Base-by-base conservation (phyloP, 1,140 invertebrate genomes). In the Meloidogyne floridensis region DNA sequence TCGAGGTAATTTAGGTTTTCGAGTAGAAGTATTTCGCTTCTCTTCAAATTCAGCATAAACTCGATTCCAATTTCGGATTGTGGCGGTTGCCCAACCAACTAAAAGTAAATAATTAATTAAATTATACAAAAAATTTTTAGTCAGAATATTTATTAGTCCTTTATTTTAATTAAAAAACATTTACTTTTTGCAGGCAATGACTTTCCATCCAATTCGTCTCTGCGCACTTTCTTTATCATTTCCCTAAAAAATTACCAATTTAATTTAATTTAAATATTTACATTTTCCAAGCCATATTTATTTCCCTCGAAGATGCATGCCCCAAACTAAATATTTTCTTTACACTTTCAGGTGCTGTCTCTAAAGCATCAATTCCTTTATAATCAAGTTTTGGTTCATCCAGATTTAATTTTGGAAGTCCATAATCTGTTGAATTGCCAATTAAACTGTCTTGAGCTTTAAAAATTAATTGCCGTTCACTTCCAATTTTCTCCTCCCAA, bases 301-400 rank as follows among this genome's bases (percentile, higher is more conserved):
- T 42, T 32, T 89, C 88, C 43, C 72, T 80, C 59, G 88, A 77
- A 15, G 84, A 81, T 5, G 88, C 88, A 65, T 81, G 85, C 42
- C 86, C 89, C 32, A 89, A 74, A 51, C 88, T 88, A 80, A 89
- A 89, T 53, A 89, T 89, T 72, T 84, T 85, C 51, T 89, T 87
- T 5, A 89, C 89, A 75, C 72, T 72, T 53, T 90, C 87, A 0
- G 88, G 89, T 7, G 89, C 89, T 75, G 78, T 79, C 7, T 77
- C 76, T 4, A 89, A 80, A 0, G 73, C 80, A 20, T 90, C 88
- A 8, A 89, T 78, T 51, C 84, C 72, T 81, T 80, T 78, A 79
- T 88, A 89, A 32, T 80, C 81, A 13, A 87, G 75, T 10, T 85
- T 77, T 4, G 88, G 89, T n/a, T 72, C 53, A 2, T 59, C 73